Base-by-base conservation (phyloP, 2,888 invertebrate genomes). In the Drosophila maculinotata region DNA sequence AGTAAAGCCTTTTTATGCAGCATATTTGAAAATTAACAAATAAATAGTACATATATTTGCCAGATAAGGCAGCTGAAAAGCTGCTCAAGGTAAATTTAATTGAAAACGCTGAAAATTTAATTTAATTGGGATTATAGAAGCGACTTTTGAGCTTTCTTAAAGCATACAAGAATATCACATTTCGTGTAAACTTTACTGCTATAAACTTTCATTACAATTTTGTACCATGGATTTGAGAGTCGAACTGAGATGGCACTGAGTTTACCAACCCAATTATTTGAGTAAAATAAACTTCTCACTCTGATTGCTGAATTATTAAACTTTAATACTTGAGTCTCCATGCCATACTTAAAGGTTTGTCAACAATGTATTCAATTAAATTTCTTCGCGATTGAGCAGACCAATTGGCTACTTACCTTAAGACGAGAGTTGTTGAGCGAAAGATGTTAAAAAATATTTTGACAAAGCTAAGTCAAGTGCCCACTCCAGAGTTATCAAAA, bases 401-500 rank as follows among this genome's bases (percentile, higher is more conserved):
- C 20, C n/a, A n/a, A n/a, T n/a, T n/a, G n/a, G n/a, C n/a, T n/a
- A n/a, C n/a, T n/a, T n/a, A n/a, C 4, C 20, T 20, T 20, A 20
- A 20, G 20, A n/a, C 20, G 20, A 30, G 1, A 15, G 17, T 17
- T 5, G 36, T n/a, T 38, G 20, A 36, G 10, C 20, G 17, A 44
- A 53, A 17, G 45, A 33, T 47, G 60, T n/a, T 35, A 26, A 35
- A 39, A 41, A 44, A 4, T 28, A 25, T 69, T n/a, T 57, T 39
- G 39, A 57, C 56, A 70, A 38, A 39, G 33, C 38, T 36, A 38
- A 53, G 44, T 36, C 62, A 62, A 48, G 35, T 17, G 38, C 14
- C 44, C 48, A 39, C 48, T 53, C 14, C 36, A 36, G 1, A 14
- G 38, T 7, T 14, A n/a, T 12, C 36, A 41, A 31, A 8, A 20